Percentiles rank a stretch among this genome's conserved stretches.
phyloP scores from a whole-genome alignment of 2,113 vertebrate genomes.

The Saiga tatarica region DNA sequence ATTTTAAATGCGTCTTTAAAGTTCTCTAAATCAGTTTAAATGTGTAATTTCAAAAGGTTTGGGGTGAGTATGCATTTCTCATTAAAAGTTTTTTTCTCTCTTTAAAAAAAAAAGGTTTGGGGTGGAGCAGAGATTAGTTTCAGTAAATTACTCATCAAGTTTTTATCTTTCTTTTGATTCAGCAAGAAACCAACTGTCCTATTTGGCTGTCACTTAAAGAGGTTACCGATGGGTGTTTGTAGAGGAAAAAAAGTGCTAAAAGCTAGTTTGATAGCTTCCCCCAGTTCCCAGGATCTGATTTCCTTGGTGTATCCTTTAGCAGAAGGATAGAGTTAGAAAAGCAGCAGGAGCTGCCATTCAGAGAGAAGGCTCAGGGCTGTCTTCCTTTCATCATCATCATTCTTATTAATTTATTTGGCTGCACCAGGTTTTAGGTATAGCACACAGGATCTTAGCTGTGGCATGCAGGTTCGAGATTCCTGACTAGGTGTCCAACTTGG shows the following conservation, averaged over 20 bases:
- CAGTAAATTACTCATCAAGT: conserved; percentile 49
- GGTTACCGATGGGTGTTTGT: not conserved
- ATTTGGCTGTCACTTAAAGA: not conserved
- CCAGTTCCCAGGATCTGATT: not conserved
- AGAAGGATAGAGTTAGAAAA: not conserved
- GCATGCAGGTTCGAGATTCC: not conserved
- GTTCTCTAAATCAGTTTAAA: conserved; percentile 44
- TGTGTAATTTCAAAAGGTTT: conserved; percentile 46
- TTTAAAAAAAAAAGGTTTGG: conserved; percentile 37
- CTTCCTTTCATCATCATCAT: not conserved
- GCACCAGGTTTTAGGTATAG: not conserved
- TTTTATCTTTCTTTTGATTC: not conserved
- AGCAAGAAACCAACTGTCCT: not conserved
- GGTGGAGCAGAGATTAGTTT: conserved; percentile 23
- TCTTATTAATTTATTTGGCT: not conserved
- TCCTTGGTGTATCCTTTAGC: not conserved
- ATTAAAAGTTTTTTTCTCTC: too few relatives aligned
- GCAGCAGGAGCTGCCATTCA: not conserved
- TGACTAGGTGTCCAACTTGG: not conserved
- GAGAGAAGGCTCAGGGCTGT: not conserved
- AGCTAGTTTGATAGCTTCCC: not conserved
- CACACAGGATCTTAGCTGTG: not conserved
- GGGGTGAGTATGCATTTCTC: too few relatives aligned
- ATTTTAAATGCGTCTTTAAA: conserved; percentile 42
- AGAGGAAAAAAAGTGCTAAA: not conserved